Conservation (phyloP, 2,797 vertebrate species). For the Darevskia mixta region DNA sequence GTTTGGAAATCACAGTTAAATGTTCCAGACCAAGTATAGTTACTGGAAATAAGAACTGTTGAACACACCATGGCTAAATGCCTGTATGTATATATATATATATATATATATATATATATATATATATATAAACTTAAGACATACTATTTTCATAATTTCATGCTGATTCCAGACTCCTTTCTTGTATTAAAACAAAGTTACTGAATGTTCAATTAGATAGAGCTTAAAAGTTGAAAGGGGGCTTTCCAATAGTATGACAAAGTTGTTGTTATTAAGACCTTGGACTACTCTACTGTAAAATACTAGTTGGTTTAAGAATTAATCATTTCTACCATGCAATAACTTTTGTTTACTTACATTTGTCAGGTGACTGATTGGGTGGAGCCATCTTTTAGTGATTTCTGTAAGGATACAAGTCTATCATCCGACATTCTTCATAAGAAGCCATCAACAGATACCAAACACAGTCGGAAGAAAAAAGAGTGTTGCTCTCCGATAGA, state of each 20-base stretch:
- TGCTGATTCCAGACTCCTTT: neutral
- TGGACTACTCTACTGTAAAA: neutral
- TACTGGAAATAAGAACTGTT: neutral
- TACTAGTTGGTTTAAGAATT: neutral
- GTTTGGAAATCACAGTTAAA: neutral
- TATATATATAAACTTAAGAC: neutral
- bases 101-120: too few species aligned
- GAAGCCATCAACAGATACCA: constrained; percentile 53
- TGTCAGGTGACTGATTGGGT: constrained; percentile 87
- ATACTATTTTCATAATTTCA: neutral
- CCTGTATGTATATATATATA: too few species aligned
- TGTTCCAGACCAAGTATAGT: neutral
- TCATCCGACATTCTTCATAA: constrained; percentile 49
- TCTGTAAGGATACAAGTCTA: constrained; percentile 66
- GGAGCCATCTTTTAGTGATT: constrained; percentile 84
- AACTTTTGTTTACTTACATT: constrained; percentile 35
- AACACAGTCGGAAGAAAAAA: constrained; percentile 66
- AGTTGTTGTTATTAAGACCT: neutral
- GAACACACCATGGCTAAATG: neutral
- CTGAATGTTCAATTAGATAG: neutral
- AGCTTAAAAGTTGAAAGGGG: neutral
- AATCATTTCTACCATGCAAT: neutral
- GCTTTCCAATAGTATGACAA: too few species aligned
- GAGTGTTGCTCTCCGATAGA: constrained; percentile 61
- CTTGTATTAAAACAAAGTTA: neutral